Base-by-base conservation (phyloP, 2,888 invertebrate genomes). In the Ophion ellenae region DNA sequence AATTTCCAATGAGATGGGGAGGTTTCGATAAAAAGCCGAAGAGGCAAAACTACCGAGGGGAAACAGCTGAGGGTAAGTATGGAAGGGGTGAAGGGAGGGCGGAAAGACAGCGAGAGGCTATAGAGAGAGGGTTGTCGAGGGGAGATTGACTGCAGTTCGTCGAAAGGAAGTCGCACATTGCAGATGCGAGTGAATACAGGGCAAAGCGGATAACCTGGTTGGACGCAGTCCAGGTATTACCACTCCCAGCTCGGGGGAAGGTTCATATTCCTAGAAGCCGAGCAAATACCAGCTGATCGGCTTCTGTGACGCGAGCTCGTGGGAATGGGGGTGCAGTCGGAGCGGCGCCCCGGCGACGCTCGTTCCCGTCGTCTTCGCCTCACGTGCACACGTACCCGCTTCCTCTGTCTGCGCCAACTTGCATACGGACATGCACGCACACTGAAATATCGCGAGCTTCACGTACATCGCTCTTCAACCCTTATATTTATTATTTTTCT, bases 281-380 rank as follows among this genome's bases (percentile, higher is more conserved):
- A 86, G 79, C 81, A 83, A 82, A 89, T 88, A 92, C 90, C 93
- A 93, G 93, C 93, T 94, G 93, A 94, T 94, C 92, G 90, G 87
- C 85, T 79, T 84, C 79, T 77, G 80, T 83, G 83, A 81, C 74
- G 85, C 88, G 88, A 83, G 83, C 86, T 81, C 61, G 88, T 88
- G 88, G 90, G 90, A 91, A 90, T 89, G 91, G 89, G 90, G 90
- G 84, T 90, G 89, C 91, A 91, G 92, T 85, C 93, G 81, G 90
- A 91, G 89, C 86, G 93, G 93, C 93, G 93, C 92, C 93, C 40
- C 40, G 40, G 88, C 90, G 90, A 90, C 88, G 90, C 87, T 84
- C 78, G 81, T 86, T 81, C 67, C 87, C 77, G 84, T 75, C 82
- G 70, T 83, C 40, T 40, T 40, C 40, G 40, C 40, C 24, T 32